Evolutionary conservation across 64 coral and sea anemone genomes (phyloP).

Genomic region (Acropora tenuis): DNA sequence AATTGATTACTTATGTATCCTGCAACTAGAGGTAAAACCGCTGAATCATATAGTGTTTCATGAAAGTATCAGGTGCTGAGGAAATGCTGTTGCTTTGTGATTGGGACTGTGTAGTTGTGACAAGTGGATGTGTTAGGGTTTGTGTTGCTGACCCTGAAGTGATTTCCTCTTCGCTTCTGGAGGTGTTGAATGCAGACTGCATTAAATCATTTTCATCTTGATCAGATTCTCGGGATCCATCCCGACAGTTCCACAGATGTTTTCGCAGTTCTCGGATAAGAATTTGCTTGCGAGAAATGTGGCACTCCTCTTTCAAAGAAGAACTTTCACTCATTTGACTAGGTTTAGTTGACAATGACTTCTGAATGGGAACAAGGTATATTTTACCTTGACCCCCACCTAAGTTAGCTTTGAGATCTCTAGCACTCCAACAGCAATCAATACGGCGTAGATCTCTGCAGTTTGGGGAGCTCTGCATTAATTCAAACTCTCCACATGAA

Average conservation of each 20-base stretch:
- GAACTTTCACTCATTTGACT: background rate
- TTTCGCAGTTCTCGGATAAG: constrained; percentile 50
- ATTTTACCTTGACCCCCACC: constrained; percentile 68
- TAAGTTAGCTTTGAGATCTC: constrained; percentile 44
- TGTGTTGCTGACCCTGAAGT: too few species aligned
- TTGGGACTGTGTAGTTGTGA: too few species aligned
- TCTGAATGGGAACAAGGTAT: constrained; percentile 51
- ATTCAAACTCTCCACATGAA: too few species aligned
- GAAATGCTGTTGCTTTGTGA: too few species aligned
- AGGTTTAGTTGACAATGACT: constrained; percentile 29
- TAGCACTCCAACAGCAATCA: constrained; percentile 41
- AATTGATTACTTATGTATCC: background rate
- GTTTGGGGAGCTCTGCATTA: constrained; percentile 3
- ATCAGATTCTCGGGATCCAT: background rate
- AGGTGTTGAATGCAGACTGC: background rate
- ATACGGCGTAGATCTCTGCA: constrained; percentile 44
- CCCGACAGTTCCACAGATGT: constrained; percentile 48
- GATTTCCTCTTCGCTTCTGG: too few species aligned
- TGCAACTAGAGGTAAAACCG: too few species aligned
- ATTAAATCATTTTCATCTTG: background rate
- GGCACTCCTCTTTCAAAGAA: constrained; percentile 27
- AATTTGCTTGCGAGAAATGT: constrained; percentile 45
- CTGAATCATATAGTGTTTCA: background rate
- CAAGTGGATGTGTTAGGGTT: too few species aligned
- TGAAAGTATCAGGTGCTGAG: background rate